phyloP scores from a whole-genome alignment of 2,797 vertebrate genomes.

The Microctenopoma steveboyesi region DNA sequence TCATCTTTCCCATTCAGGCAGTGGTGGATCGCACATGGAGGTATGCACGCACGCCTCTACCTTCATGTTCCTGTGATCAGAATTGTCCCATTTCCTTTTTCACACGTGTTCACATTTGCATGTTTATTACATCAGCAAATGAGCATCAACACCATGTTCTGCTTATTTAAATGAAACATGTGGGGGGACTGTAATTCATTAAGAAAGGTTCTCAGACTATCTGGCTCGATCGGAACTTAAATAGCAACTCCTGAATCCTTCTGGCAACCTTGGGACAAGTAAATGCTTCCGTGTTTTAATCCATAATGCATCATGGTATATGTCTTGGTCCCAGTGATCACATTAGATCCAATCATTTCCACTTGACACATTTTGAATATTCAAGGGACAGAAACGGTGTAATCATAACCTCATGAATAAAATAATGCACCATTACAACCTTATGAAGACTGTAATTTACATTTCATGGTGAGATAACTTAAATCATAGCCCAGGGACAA shows the following conservation, averaged over 20 bases:
- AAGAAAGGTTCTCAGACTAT: slow-evolving; percentile 41
- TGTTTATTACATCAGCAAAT: slow-evolving; percentile 55
- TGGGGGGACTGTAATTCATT: slow-evolving; percentile 49
- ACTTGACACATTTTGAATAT: slow-evolving; percentile 75
- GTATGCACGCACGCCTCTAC: slow-evolving; percentile 18
- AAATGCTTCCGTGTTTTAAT: slow-evolving; percentile 43
- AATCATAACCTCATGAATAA: slow-evolving; percentile 80
- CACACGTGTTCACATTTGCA: slow-evolving; percentile 41
- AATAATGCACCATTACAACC: slow-evolving; percentile 69
- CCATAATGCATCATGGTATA: slow-evolving; percentile 54
- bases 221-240: slow-evolving; percentile 44
- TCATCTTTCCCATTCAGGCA: slow-evolving; percentile 66
- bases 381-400: slow-evolving; percentile 66
- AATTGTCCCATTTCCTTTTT: slow-evolving; percentile 59
- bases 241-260: slow-evolving; percentile 43
- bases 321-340: slow-evolving; percentile 50
- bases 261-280: slow-evolving; percentile 27
- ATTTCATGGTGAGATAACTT: slow-evolving; percentile 64
- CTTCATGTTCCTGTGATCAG: slow-evolving; percentile 45
- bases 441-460: slow-evolving; percentile 72
- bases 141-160: slow-evolving; percentile 30
- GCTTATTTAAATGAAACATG: slow-evolving; percentile 39
- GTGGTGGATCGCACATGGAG: slow-evolving; percentile 30
- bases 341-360: slow-evolving; percentile 65
- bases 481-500: slow-evolving; percentile 63